Percentiles rank a stretch among this genome's conserved stretches.
These are phyloP conservation scores for Poeciliopsis turrubarensis DNA, from an alignment of 2,113 vertebrate genomes.

Conservation along the genomic window DNA sequence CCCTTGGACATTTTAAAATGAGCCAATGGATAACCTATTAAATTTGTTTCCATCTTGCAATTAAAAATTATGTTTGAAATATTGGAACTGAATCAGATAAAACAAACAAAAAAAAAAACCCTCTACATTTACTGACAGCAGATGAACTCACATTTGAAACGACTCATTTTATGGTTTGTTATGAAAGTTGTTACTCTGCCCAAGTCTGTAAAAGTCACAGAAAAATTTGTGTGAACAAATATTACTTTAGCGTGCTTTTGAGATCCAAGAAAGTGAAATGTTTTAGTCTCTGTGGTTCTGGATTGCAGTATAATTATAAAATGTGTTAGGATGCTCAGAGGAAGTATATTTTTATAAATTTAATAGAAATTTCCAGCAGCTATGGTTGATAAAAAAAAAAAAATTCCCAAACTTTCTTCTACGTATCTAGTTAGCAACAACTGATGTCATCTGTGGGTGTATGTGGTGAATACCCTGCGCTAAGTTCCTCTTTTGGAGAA, in stretches of 20 bases:
- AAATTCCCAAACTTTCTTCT: background rate
- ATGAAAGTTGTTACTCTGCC: background rate
- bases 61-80: background rate
- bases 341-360: background rate
- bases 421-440: slow-evolving; percentile 38
- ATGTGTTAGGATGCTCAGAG: background rate
- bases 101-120: background rate
- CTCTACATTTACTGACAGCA: background rate
- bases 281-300: background rate
- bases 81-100: background rate
- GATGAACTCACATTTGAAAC: too few species aligned
- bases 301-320: background rate
- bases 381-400: background rate
- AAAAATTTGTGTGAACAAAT: background rate
- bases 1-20: background rate
- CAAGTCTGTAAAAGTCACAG: background rate
- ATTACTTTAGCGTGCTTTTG: background rate
- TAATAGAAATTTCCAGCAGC: background rate
- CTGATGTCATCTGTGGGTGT: slow-evolving; percentile 19
- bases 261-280: background rate
- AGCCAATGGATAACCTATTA: background rate
- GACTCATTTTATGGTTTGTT: background rate
- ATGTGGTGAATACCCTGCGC: background rate
- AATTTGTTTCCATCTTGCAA: background rate
- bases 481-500: slow-evolving; percentile 5